Conservation (phyloP, 2,797 vertebrate species). For the Scomberomorus guttatus region DNA sequence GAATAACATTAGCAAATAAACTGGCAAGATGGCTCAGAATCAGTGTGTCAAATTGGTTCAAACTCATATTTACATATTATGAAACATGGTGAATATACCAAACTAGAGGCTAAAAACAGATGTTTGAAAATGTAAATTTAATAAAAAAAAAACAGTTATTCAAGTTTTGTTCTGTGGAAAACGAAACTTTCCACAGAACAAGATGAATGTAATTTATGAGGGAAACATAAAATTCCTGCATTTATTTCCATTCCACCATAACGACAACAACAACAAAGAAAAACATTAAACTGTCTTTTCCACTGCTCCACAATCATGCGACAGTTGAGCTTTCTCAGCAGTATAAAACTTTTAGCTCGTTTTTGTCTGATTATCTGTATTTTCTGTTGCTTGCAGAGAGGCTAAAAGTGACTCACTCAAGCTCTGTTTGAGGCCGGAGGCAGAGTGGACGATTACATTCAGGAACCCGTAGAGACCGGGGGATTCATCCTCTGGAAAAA, state of each 20-base stretch:
- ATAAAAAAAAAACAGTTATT: background rate
- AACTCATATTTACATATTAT: background rate
- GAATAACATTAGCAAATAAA: background rate
- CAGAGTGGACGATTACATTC: conserved; percentile 98
- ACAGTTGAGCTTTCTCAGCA: conserved; percentile 1
- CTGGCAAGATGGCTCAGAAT: background rate
- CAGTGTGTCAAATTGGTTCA: background rate
- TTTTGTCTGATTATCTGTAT: conserved; percentile 22
- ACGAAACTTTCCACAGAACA: background rate
- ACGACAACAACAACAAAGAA: background rate
- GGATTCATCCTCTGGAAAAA: conserved; percentile 93
- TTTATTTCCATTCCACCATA: background rate
- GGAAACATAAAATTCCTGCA: background rate
- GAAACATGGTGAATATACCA: background rate
- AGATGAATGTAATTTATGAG: background rate
- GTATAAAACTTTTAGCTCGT: background rate
- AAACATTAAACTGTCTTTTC: background rate
- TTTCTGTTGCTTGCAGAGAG: conserved; percentile 36
- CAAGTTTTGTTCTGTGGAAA: background rate
- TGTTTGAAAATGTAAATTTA: background rate
- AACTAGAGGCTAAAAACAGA: background rate
- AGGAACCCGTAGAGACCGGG: conserved; percentile 96
- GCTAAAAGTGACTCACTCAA: conserved; percentile 90
- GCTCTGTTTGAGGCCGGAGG: conserved; percentile 97
- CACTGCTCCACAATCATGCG: conserved; percentile 18